Percentiles rank a stretch among this genome's conserved stretches.
Conservation (phyloP, 2,888 invertebrate genomes). For the Acronicta aceris region DNA sequence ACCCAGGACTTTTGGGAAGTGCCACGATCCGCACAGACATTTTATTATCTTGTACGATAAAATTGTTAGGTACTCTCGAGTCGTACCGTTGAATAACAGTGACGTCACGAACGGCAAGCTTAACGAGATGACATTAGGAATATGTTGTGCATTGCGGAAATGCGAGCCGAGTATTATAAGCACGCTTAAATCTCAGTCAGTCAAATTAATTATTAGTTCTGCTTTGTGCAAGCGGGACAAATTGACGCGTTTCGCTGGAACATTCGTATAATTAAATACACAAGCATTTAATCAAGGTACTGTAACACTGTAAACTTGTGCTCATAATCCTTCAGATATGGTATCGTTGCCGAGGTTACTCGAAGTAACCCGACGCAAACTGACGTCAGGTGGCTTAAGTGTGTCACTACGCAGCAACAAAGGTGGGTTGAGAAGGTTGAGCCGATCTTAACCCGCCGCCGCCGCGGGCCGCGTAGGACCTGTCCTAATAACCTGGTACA, state of each 20-base stretch:
- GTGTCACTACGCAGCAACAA: slow-evolving; percentile 65
- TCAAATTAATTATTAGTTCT: slow-evolving; percentile 58
- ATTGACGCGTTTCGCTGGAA: slow-evolving; percentile 52
- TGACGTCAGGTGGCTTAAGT: slow-evolving; percentile 57
- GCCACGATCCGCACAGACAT: background rate
- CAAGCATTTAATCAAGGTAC: slow-evolving; percentile 50
- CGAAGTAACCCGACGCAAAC: slow-evolving; percentile 36
- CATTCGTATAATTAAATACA: slow-evolving; percentile 54
- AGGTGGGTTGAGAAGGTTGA: slow-evolving; percentile 66
- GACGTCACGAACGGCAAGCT: slow-evolving; percentile 30
- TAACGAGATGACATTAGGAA: slow-evolving; percentile 46
- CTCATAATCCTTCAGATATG: slow-evolving; percentile 48
- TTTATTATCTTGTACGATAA: background rate
- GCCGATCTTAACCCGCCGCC: slow-evolving; percentile 70
- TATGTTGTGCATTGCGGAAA: slow-evolving; percentile 55
- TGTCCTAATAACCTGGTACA: slow-evolving; percentile 84
- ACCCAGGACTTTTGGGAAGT: too few species aligned
- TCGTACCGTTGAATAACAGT: slow-evolving; percentile 25
- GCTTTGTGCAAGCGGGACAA: slow-evolving; percentile 51
- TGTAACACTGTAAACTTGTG: slow-evolving; percentile 43
- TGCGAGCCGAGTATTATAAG: slow-evolving; percentile 50
- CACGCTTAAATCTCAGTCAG: slow-evolving; percentile 55
- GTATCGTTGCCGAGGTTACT: slow-evolving; percentile 39
- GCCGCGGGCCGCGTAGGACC: slow-evolving; percentile 69
- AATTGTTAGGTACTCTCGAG: slow-evolving; percentile 2